A percentile compares a stretch with the other conserved stretches of the same genome.
phyloP scores from a whole-genome alignment of 1,140 invertebrate species.

The Papilio xuthus region DNA sequence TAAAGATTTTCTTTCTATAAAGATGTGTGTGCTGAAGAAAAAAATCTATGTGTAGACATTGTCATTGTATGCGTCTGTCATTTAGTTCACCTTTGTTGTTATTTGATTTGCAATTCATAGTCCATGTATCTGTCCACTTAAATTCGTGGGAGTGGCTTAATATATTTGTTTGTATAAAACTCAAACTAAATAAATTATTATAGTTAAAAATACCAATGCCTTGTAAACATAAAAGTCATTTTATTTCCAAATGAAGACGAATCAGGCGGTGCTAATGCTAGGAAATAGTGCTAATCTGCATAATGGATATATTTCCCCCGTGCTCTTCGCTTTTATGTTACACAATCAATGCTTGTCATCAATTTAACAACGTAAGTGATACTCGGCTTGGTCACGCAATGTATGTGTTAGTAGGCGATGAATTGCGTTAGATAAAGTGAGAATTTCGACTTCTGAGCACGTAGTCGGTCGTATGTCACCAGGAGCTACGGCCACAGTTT shows the following conservation, averaged over 20 bases:
- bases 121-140: slow-evolving; percentile 2
- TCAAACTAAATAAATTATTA: slow-evolving; percentile 13
- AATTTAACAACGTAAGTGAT: slow-evolving; percentile 26
- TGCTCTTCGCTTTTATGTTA: slow-evolving; percentile 19
- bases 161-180: background rate
- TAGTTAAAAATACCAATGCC: background rate
- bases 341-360: slow-evolving; percentile 30
- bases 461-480: slow-evolving; percentile 46
- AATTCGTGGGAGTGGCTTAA: slow-evolving; percentile 9
- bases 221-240: slow-evolving; percentile 38
- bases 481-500: slow-evolving; percentile 44
- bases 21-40: background rate
- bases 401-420: slow-evolving; percentile 21
- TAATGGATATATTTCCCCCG: slow-evolving; percentile 16
- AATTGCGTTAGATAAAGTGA: slow-evolving; percentile 34
- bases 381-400: slow-evolving; percentile 20
- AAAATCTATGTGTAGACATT: background rate
- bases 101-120: slow-evolving; percentile 33
- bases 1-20: background rate
- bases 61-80: slow-evolving; percentile 6
- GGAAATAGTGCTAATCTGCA: slow-evolving; percentile 27
- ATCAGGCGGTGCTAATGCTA: slow-evolving; percentile 22
- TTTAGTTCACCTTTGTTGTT: slow-evolving; percentile 18
- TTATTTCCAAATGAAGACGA: slow-evolving; percentile 32
- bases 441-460: slow-evolving; percentile 50